Percentiles rank a stretch among this genome's conserved stretches.
phyloP scores from a whole-genome alignment of 1,140 invertebrate species.

The Goniozus legneri region DNA sequence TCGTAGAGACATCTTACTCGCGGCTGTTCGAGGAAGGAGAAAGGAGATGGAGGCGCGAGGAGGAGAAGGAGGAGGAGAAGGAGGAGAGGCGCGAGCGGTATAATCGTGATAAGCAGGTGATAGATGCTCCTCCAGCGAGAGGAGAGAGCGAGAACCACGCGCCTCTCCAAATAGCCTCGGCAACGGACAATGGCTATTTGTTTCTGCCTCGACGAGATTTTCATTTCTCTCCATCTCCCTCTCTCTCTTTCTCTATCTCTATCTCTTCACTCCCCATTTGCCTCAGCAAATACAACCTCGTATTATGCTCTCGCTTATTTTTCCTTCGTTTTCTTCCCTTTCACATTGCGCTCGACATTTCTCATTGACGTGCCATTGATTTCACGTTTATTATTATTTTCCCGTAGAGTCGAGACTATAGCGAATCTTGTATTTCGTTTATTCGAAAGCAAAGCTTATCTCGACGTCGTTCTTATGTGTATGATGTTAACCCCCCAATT shows the following conservation, averaged over 20 bases:
- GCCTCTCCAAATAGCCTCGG: slow-evolving; percentile 43
- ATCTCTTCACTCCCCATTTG: background rate
- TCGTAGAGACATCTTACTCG: no score
- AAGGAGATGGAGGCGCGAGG: slow-evolving; percentile 1
- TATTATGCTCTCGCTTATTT: background rate
- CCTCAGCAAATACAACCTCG: slow-evolving; percentile 1
- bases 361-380: no score
- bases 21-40: slow-evolving; percentile 2
- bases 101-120: slow-evolving; percentile 57
- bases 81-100: slow-evolving; percentile 46
- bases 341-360: no score
- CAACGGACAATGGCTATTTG: slow-evolving; percentile 54
- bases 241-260: slow-evolving; percentile 4
- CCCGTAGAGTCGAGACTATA: no score
- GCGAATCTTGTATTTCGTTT: no score
- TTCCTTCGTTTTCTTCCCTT: background rate
- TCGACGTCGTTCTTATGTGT: no score
- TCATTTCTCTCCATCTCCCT: slow-evolving; percentile 18
- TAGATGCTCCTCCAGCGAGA: slow-evolving; percentile 53
- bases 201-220: slow-evolving; percentile 42
- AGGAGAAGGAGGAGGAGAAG: slow-evolving; percentile 13
- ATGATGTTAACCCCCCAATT: no score
- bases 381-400: no score
- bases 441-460: no score
- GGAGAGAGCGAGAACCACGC: slow-evolving; percentile 32